Base-by-base conservation (phyloP, 2,888 invertebrate genomes). In the Catonia carolina region DNA sequence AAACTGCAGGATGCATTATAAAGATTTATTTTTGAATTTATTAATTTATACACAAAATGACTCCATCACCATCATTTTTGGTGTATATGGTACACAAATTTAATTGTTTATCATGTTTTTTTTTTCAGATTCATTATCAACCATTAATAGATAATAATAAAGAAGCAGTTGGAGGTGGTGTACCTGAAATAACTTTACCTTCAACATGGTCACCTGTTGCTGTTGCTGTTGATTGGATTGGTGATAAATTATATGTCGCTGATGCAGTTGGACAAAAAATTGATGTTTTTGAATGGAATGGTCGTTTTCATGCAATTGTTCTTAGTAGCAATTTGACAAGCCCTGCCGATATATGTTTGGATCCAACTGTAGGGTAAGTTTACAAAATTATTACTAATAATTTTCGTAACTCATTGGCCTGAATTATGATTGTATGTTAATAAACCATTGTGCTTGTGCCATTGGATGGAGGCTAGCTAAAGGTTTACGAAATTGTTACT, bases 221-320 rank as follows among this genome's bases (percentile, higher is more conserved):
- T 0, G 72, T 98, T 50, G 96, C 98, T 7, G 88, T 97, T 14
- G 98, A 98, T 75, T 99, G 97, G 94, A 84, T 98, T 41, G 94
- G 94, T 0, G 89, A 94, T 71, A 97, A 96, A 71, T 78, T 99
- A 7, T 98, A 97, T 74, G 90, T 96, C 17, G 92, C 92, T 0
- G 97, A 98, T 72, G 83, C 88, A 17, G 80, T 93, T 18, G 94
- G 94, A 0, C 91, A 94, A 71, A 93, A 92, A 76, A 86, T 99
- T 56, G 96, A 96, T 70, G 87, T 98, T 1, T 91, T 95, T 69
- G 93, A 94, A 71, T 75, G 95, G 64, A 86, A 85, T 65, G 91
- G 89, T 0, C 79, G 85, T 54, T 85, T 85, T 76, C 92, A 97
- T 70, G 93, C 93, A 0, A 89, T 97, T 10, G 91, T 92, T 0